phyloP scores from a whole-genome alignment of 2,888 invertebrate genomes.

The Sipunculus nudus region DNA sequence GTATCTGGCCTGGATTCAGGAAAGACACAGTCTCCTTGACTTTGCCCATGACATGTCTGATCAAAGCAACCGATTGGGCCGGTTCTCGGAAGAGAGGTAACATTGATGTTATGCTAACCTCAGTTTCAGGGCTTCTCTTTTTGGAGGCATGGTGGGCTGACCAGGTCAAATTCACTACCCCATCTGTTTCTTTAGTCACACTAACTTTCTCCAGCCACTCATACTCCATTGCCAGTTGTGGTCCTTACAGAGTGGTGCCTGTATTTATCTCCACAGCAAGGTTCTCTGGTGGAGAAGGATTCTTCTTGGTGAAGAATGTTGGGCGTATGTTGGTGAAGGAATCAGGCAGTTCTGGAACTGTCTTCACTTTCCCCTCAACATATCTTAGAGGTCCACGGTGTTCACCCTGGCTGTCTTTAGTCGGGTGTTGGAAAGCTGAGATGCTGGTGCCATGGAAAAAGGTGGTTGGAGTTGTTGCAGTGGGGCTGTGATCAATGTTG shows the following conservation, averaged over 20 bases:
- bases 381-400: slow-evolving; percentile 9
- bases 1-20: slow-evolving; percentile 46
- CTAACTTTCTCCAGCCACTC: slow-evolving; percentile 16
- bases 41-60: slow-evolving; percentile 27
- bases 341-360: slow-evolving; percentile 29
- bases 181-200: slow-evolving; percentile 12
- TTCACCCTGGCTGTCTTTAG: slow-evolving; percentile 16
- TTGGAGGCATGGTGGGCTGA: slow-evolving; percentile 26
- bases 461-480: slow-evolving; percentile 27
- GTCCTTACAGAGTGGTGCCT: neutral
- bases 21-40: slow-evolving; percentile 15
- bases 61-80: slow-evolving; percentile 23
- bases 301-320: slow-evolving; percentile 20
- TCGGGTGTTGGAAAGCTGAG: slow-evolving; percentile 38
- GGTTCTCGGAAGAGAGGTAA: slow-evolving; percentile 13
- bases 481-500: slow-evolving; percentile 42
- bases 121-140: no score
- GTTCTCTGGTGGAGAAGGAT: slow-evolving; percentile 13
- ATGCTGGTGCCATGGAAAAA: slow-evolving; percentile 39
- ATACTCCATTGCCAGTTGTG: slow-evolving; percentile 15
- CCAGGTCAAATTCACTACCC: slow-evolving; percentile 11
- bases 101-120: slow-evolving; percentile 17
- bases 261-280: neutral
- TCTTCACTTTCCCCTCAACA: slow-evolving; percentile 10
- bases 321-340: slow-evolving; percentile 28